Percentiles rank a stretch among this genome's conserved stretches.
These are phyloP conservation scores for Dolichopus griseipennis DNA, from an alignment of 2,888 invertebrate species.

Conservation along the genomic window DNA sequence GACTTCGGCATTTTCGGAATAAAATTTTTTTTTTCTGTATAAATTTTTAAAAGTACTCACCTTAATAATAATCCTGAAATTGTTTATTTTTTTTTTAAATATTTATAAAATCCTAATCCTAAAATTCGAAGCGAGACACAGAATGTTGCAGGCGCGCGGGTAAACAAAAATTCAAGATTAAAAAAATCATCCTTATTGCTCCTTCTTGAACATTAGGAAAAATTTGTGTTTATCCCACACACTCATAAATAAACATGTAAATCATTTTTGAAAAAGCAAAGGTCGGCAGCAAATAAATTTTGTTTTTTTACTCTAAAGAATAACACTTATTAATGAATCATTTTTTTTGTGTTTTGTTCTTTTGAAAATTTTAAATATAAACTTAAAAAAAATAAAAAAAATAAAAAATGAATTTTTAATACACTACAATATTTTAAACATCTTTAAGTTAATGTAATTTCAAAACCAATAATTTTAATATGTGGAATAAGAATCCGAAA, in stretches of 20 bases:
- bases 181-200: not conserved
- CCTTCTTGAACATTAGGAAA: constrained; percentile 1
- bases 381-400: too few species aligned
- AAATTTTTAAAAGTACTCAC: not conserved
- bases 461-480: too few species aligned
- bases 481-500: too few species aligned
- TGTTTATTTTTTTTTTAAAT: not conserved
- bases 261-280: not conserved
- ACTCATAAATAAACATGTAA: not conserved
- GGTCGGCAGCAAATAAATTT: not conserved
- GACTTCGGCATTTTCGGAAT: constrained; percentile 28
- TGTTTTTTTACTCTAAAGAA: too few species aligned
- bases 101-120: constrained; percentile 5
- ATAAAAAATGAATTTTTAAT: too few species aligned
- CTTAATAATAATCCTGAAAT: not conserved
- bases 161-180: constrained; percentile 2
- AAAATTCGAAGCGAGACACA: constrained; percentile 5
- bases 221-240: constrained; percentile 4
- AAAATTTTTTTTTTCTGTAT: not conserved
- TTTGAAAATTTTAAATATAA: too few species aligned
- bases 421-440: too few species aligned
- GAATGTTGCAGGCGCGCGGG: not conserved
- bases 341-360: too few species aligned
- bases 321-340: too few species aligned
- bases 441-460: too few species aligned